Evolutionary conservation across 2,113 vertebrate species (phyloP).

Genomic region (Kobus ellipsiprymnus): DNA sequence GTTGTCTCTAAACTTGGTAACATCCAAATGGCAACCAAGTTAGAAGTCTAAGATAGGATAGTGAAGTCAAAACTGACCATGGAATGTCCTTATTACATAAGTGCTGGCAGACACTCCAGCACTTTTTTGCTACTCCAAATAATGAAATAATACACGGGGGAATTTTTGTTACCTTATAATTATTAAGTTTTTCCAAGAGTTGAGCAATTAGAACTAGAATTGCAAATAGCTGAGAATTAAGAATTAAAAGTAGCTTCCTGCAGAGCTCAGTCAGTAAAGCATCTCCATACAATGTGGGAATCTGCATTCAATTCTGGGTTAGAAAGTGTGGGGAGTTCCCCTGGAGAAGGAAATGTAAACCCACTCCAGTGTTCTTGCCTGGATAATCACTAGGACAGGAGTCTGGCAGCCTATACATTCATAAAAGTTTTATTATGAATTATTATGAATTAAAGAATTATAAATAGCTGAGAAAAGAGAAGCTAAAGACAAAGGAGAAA

Average conservation of each 20-base stretch:
- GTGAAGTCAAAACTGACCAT: not conserved
- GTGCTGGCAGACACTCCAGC: not conserved
- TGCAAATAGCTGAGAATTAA: not conserved
- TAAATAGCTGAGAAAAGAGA: not conserved
- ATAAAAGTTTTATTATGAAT: not conserved
- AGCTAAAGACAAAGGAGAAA: not conserved
- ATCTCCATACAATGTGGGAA: not conserved
- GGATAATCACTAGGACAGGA: not conserved
- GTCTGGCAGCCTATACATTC: not conserved
- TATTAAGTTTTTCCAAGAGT: not conserved
- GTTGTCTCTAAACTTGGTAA: not conserved
- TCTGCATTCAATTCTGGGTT: not conserved
- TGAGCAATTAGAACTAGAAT: not conserved
- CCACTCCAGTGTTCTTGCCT: not conserved
- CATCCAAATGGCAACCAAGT: not conserved
- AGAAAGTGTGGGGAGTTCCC: not conserved
- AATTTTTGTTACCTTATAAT: not conserved
- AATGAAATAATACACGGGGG: not conserved
- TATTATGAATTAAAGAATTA: not conserved
- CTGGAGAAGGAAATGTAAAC: not conserved
- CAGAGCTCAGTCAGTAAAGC: not conserved
- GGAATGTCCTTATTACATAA: not conserved
- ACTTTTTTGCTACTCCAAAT: not conserved
- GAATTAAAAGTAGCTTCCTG: not conserved
- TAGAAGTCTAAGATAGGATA: not conserved